Conservation (phyloP, 2,113 vertebrate species). For the Mesitornis unicolor region DNA sequence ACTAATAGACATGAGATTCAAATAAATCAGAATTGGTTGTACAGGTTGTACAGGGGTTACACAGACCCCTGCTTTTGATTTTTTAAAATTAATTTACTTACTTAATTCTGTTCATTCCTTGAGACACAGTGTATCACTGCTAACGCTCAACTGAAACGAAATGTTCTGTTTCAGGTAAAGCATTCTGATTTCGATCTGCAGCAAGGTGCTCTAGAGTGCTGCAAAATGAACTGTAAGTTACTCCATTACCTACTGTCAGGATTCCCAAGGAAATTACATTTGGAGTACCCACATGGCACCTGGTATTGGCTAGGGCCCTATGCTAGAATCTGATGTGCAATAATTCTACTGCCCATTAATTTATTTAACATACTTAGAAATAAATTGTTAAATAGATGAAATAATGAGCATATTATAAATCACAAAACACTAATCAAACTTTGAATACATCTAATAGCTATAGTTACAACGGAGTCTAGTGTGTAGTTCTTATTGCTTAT, state of each 20-base stretch:
- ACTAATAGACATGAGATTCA: not conserved
- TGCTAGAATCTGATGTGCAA: not conserved
- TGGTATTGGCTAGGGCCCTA: not conserved
- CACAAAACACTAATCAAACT: not conserved
- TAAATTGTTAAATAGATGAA: not conserved
- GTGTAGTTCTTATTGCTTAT: not conserved
- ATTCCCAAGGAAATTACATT: not conserved
- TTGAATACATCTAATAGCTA: not conserved
- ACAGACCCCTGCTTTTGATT: not conserved
- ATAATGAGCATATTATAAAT: not conserved
- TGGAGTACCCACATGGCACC: not conserved
- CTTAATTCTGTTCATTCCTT: not conserved
- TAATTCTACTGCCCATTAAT: not conserved
- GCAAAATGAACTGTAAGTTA: not conserved
- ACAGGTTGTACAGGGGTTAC: too few species aligned
- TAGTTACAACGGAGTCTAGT: not conserved
- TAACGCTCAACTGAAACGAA: not conserved
- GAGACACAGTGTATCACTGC: not conserved
- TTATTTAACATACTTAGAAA: not conserved
- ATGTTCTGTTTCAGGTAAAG: not conserved
- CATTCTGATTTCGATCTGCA: not conserved
- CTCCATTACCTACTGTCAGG: not conserved
- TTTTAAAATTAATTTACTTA: not conserved
- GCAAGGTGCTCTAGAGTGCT: not conserved
- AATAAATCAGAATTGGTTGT: not conserved